Conservation (phyloP, 2,113 vertebrate genomes). For the Scatophagus argus region DNA sequence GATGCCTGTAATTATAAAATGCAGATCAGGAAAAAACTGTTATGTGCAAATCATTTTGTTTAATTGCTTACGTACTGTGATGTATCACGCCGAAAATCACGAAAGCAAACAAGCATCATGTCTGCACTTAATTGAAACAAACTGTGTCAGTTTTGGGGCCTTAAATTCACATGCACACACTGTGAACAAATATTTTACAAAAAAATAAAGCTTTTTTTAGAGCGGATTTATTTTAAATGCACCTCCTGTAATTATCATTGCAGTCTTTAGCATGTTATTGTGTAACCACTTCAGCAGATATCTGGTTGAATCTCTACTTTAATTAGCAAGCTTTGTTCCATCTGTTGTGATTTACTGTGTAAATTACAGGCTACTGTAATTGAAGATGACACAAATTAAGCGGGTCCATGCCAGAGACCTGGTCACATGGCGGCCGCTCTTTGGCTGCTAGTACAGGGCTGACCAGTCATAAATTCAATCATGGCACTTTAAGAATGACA, state of each 20-base stretch:
- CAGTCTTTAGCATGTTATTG: neutral
- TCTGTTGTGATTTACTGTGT: constrained; percentile 39
- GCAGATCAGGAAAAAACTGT: neutral
- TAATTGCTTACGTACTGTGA: neutral
- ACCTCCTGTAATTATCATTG: constrained; percentile 10
- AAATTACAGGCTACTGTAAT: constrained; percentile 53
- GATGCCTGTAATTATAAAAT: neutral
- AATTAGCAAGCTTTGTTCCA: constrained; percentile 20
- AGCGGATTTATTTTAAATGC: neutral
- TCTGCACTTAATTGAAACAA: neutral
- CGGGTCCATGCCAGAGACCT: constrained; percentile 20
- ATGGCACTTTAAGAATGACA: constrained; percentile 50
- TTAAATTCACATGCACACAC: neutral
- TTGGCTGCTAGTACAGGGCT: constrained; percentile 39
- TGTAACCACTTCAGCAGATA: neutral
- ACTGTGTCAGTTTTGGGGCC: too few species aligned
- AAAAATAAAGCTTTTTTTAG: neutral
- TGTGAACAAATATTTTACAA: too few species aligned
- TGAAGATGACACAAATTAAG: constrained; percentile 44
- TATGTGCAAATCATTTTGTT: neutral
- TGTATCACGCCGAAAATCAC: neutral
- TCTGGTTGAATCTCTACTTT: constrained; percentile 21
- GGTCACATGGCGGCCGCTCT: constrained; percentile 28
- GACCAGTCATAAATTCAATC: constrained; percentile 28
- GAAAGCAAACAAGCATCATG: too few species aligned